These are phyloP conservation scores for Aeoliscus strigatus DNA, from an alignment of 2,797 vertebrate species.

Conservation along the genomic window DNA sequence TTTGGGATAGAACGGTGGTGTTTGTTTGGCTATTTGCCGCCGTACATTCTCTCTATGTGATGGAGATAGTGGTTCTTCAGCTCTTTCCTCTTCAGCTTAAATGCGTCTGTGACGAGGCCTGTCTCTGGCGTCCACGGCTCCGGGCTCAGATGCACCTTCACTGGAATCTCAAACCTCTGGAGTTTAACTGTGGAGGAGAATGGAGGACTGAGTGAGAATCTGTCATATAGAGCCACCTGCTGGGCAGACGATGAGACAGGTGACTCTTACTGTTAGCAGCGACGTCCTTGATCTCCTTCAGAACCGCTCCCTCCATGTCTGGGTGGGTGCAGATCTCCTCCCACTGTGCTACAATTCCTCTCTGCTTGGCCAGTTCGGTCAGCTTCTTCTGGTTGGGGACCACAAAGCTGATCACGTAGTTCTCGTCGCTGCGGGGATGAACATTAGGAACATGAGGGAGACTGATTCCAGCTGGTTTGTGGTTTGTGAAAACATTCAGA, in stretches of 20 bases:
- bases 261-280: slow-evolving; percentile 77
- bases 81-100: slow-evolving; percentile 93
- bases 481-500: too few species aligned
- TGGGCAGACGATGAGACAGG: too few species aligned
- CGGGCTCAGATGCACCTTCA: slow-evolving; percentile 86
- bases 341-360: slow-evolving; percentile 76
- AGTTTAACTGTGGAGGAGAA: slow-evolving; percentile 75
- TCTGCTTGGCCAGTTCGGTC: slow-evolving; percentile 79
- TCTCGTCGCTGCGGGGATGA: slow-evolving; percentile 86
- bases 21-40: too few species aligned
- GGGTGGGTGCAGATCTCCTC: slow-evolving; percentile 86
- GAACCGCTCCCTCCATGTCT: slow-evolving; percentile 86
- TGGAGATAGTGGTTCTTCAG: slow-evolving; percentile 84
- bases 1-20: too few species aligned
- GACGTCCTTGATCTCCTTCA: slow-evolving; percentile 83
- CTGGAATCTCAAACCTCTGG: slow-evolving; percentile 91
- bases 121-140: slow-evolving; percentile 94
- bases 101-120: slow-evolving; percentile 92
- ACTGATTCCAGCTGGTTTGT: too few species aligned
- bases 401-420: slow-evolving; percentile 91
- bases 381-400: slow-evolving; percentile 97
- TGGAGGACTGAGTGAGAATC: not conserved
- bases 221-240: too few species aligned
- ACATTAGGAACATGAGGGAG: too few species aligned
- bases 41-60: slow-evolving; percentile 92